Conservation (phyloP, 2,888 invertebrate genomes). For the Trissolcus japonicus region DNA sequence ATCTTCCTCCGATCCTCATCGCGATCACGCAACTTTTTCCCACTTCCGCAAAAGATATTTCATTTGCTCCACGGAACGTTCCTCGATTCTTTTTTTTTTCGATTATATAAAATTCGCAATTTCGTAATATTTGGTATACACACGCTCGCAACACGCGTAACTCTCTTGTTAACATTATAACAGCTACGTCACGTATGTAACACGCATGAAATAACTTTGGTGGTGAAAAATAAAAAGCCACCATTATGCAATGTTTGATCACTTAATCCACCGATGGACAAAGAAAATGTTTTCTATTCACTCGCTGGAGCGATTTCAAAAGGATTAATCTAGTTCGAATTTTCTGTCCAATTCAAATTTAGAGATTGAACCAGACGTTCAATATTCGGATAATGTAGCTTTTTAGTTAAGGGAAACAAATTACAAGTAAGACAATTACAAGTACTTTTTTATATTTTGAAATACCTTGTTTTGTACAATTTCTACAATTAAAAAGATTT, state of each 20-base stretch:
- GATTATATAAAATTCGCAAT: conserved; percentile 47
- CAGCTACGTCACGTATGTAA: conserved; percentile 49
- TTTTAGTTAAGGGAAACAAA: no score
- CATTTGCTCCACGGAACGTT: conserved; percentile 22
- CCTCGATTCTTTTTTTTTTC: conserved; percentile 32
- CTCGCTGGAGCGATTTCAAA: background rate
- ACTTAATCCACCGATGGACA: conserved; percentile 23
- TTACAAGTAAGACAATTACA: no score
- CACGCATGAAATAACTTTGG: conserved; percentile 50
- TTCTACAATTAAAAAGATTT: no score
- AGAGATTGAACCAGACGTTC: no score
- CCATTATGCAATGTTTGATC: conserved; percentile 34
- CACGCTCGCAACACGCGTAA: conserved; percentile 23
- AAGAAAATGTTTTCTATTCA: background rate
- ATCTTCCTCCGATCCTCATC: no score
- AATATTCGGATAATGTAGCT: no score
- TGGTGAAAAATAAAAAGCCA: conserved; percentile 18
- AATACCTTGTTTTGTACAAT: no score
- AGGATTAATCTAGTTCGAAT: background rate
- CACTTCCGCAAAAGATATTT: conserved; percentile 36
- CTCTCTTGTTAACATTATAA: conserved; percentile 47
- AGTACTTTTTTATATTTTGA: no score
- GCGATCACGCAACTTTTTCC: background rate
- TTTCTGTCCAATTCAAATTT: no score
- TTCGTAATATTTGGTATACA: conserved; percentile 42